Evolutionary conservation across 2,797 vertebrate genomes (phyloP), one percentile per base, ranked within the genome.

Genomic region (Jordanella pulchra): DNA sequence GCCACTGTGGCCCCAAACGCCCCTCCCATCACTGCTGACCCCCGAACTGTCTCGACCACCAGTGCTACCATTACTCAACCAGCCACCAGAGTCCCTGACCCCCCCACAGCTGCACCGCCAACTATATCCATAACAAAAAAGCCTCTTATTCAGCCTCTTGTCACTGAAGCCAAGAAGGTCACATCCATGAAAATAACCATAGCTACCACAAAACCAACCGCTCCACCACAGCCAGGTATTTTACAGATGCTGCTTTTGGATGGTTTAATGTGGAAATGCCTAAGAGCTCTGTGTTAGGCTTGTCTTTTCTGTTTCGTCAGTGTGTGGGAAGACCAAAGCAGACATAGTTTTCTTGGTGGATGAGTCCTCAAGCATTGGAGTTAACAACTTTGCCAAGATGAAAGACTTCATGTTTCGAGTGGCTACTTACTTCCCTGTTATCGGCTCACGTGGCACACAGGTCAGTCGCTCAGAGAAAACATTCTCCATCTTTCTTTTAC

Each of bases 351-450:
- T 98, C 89, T 85, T 98, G 79, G 96, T 98, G 78, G 97, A 98
- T 17, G 96, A 98, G 82, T 98, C 97, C n/a, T 97, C 95, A 0
- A 98, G 96, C 87, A 95, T 97, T 0, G 96, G 96, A 3, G 86
- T 91, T 0, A 92, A 93, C 87, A 97, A 97, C 88, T 97, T 98
- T 69, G 88, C 89, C 35, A 97, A 95, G 86, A 93, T 98, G 73
- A 97, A 97, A 80, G 95, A 97, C 88, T 97, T 98, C 84, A 93
- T 98, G n/a, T 97, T 96, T 89, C 86, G 96, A 51, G 92, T 95
- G 17, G 80, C 95, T 15, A 96, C 96, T 18, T 96, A 96, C 84
- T 97, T 98, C 82, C 96, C 97, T 0, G 81, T 90, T 73, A 92
- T 98, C 65, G 95, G 96, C 5, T 90, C 95, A 45, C 86, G 93